Conservation (phyloP, 1,140 invertebrate species). For the Halyomorpha halys region DNA sequence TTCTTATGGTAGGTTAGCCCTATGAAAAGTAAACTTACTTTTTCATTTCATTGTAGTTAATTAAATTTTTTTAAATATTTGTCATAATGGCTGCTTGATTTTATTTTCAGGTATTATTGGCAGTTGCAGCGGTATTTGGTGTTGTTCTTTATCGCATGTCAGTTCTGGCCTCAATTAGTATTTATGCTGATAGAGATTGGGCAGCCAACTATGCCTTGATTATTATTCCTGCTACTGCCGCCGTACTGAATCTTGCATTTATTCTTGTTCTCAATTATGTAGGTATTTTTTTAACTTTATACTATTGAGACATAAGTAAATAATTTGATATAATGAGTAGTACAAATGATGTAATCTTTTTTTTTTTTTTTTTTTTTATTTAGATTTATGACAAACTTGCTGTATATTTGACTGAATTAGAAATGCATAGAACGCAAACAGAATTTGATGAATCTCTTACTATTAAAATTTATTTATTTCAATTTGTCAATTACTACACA, state of each 20-base stretch:
- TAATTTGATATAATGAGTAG: neutral
- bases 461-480: conserved; percentile 91
- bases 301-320: neutral
- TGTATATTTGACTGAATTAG: conserved; percentile 85
- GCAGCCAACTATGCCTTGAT: conserved; percentile 64
- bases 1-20: too few species aligned
- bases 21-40: too few species aligned
- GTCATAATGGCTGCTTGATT: too few species aligned
- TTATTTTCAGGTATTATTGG: conserved; percentile 51
- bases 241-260: conserved; percentile 73
- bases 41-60: too few species aligned
- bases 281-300: conserved; percentile 34
- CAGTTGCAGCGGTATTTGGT: conserved; percentile 74
- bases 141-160: conserved; percentile 90
- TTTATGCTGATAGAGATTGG: conserved; percentile 46
- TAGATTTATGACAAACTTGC: conserved; percentile 81
- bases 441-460: conserved; percentile 96
- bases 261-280: conserved; percentile 81
- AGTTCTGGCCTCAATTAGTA: conserved; percentile 57
- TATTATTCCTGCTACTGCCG: conserved; percentile 73
- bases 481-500: conserved; percentile 98
- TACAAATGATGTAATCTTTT: conserved; percentile 9
- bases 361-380: conserved; percentile 33
- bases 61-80: too few species aligned
- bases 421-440: conserved; percentile 88